Evolutionary conservation across 2,113 vertebrate species (phyloP).

Genomic region (Austrofundulus limnaeus): DNA sequence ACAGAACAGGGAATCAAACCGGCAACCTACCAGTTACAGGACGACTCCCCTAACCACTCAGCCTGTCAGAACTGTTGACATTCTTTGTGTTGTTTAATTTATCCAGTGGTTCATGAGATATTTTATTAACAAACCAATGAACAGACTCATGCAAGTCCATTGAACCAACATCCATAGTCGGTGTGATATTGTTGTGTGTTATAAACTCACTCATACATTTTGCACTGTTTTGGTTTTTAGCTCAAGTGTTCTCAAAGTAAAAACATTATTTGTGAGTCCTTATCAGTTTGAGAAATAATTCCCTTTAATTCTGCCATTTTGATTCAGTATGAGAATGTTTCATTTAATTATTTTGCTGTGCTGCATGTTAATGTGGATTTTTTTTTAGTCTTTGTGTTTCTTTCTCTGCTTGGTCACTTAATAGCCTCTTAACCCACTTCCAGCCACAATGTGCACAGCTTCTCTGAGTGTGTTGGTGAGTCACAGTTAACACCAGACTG

Average conservation of each 20-base stretch:
- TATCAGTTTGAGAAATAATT: background rate
- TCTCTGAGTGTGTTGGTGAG: slow-evolving; percentile 43
- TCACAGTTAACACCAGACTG: slow-evolving; percentile 67
- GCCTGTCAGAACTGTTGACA: no score
- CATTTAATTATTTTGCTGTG: slow-evolving; percentile 17
- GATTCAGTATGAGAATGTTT: background rate
- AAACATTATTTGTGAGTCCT: background rate
- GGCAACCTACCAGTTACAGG: no score
- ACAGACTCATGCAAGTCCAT: no score
- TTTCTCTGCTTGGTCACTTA: slow-evolving; percentile 31
- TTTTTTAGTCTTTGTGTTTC: slow-evolving; percentile 33
- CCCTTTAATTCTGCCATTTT: background rate
- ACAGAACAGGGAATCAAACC: no score
- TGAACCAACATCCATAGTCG: no score
- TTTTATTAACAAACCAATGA: no score
- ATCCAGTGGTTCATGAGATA: no score
- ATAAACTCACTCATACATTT: no score
- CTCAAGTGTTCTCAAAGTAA: background rate
- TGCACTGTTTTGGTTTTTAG: background rate
- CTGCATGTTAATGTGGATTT: no score
- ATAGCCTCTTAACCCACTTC: slow-evolving; percentile 67
- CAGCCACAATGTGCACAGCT: slow-evolving; percentile 45
- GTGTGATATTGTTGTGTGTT: no score
- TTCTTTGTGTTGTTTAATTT: no score
- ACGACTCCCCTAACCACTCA: no score